These are phyloP conservation scores for Nudaria mundana DNA, from an alignment of 2,888 invertebrate genomes.

Conservation along the genomic window DNA sequence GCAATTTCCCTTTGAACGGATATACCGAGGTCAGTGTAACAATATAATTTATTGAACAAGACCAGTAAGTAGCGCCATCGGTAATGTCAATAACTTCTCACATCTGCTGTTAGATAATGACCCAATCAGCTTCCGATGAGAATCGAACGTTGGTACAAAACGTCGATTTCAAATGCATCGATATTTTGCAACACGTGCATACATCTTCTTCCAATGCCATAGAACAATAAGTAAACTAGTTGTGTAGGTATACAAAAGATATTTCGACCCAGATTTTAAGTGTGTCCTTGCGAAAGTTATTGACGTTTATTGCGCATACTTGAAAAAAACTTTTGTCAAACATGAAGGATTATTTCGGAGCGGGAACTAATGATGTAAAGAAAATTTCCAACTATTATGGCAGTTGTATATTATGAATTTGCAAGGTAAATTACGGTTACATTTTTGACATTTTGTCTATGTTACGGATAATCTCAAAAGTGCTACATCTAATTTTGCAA, in stretches of 20 bases:
- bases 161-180: background rate
- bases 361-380: constrained; percentile 2
- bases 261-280: background rate
- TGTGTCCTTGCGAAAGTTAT: constrained; percentile 33
- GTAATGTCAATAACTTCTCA: constrained; percentile 7
- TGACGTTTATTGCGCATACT: constrained; percentile 13
- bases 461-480: too few relatives aligned
- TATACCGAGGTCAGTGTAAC: background rate
- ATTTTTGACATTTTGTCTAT: too few relatives aligned
- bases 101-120: constrained; percentile 10
- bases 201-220: background rate
- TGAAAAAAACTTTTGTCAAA: background rate
- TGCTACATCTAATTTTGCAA: too few relatives aligned
- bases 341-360: constrained; percentile 1
- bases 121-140: constrained; percentile 6
- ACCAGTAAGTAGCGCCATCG: constrained; percentile 1
- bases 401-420: too few relatives aligned
- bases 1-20: background rate
- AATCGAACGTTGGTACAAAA: constrained; percentile 5
- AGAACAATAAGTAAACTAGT: background rate
- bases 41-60: background rate
- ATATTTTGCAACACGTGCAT: constrained; percentile 15
- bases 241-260: constrained; percentile 26
- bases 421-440: too few relatives aligned
- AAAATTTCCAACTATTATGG: constrained; percentile 4